A percentile compares a stretch with the other conserved stretches of the same genome.
These are phyloP conservation scores for Lytechinus variegatus DNA, from an alignment of 35 echinoderm and acorn worm genomes.

Conservation along the genomic window DNA sequence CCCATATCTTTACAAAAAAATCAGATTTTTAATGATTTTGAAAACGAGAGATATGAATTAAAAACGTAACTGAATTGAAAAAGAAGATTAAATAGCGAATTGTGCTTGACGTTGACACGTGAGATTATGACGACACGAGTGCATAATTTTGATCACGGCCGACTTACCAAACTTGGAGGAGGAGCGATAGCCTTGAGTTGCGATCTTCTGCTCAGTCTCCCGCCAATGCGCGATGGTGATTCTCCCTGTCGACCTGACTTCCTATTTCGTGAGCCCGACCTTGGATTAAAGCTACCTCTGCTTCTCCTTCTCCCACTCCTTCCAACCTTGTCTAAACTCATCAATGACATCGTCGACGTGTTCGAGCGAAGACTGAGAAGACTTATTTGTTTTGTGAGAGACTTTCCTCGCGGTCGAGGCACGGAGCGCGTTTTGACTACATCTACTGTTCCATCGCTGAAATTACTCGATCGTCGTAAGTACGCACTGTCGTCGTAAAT, in stretches of 20 bases:
- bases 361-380: conserved; percentile 23
- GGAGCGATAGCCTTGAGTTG: not conserved
- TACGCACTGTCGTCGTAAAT: conserved; percentile 17
- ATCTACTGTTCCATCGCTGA: conserved; percentile 27
- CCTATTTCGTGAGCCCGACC: not conserved
- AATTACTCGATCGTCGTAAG: not conserved
- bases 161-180: not conserved
- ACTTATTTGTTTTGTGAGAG: conserved; percentile 35
- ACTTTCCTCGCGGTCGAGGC: not conserved
- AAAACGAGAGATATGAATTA: not conserved
- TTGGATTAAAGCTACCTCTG: not conserved
- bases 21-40: no score
- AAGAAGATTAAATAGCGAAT: not conserved
- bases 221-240: not conserved
- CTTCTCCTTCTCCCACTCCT: not conserved
- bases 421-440: not conserved
- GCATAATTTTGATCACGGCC: no score
- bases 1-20: no score
- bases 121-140: no score
- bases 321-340: not conserved
- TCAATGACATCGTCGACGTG: not conserved
- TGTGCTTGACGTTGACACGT: not conserved
- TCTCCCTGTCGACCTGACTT: not conserved
- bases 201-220: not conserved
- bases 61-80: not conserved